phyloP scores from a whole-genome alignment of 1,140 invertebrate species.

The Octopus sinensis region DNA sequence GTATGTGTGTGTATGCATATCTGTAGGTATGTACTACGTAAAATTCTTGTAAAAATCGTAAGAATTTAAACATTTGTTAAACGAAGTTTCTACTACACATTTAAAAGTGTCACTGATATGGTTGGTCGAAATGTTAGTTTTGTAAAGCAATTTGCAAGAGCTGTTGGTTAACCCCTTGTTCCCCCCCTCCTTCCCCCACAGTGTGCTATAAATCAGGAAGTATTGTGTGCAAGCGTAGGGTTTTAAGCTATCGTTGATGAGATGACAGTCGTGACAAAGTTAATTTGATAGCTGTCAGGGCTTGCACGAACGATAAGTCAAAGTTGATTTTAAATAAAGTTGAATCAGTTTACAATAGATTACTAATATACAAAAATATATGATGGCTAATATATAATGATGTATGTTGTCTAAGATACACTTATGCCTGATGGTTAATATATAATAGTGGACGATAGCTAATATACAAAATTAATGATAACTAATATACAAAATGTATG shows the following conservation, averaged over 20 bases:
- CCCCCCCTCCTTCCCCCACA: neutral
- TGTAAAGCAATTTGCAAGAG: neutral
- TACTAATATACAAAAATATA: neutral
- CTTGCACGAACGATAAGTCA: neutral
- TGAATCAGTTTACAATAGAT: conserved; percentile 5
- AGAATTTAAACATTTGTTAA: neutral
- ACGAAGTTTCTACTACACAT: neutral
- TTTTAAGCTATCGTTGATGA: neutral
- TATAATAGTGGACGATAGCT: no score
- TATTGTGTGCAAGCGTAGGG: neutral
- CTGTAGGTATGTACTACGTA: no score
- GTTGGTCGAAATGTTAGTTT: conserved; percentile 1
- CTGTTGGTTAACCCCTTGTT: neutral
- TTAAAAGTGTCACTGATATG: neutral
- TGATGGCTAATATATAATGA: neutral
- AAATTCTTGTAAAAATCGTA: no score
- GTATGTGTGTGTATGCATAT: no score
- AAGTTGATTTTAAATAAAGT: neutral
- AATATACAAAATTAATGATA: no score
- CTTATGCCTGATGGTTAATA: no score
- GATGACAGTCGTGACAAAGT: conserved; percentile 4
- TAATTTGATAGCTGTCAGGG: conserved; percentile 7
- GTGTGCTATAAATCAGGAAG: neutral
- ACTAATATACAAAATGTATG: no score
- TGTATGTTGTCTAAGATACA: no score